Conservation (phyloP, 2,797 vertebrate genomes). For the Orientallactaga sibirica region DNA sequence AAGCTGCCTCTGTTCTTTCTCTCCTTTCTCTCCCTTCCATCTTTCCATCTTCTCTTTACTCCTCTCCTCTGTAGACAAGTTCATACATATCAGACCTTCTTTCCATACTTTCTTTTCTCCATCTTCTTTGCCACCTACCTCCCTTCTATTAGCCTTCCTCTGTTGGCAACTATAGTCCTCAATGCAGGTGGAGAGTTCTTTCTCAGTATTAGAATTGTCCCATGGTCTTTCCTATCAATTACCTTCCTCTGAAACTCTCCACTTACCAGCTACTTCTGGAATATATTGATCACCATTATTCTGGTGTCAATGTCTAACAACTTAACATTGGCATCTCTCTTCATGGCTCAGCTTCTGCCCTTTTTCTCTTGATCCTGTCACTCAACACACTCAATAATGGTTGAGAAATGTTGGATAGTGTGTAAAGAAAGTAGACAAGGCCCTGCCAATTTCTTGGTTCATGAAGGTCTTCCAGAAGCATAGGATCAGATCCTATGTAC, state of each 20-base stretch:
- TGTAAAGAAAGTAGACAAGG: background rate
- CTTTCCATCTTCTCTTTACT: background rate
- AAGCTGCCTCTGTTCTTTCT: background rate
- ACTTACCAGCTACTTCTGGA: background rate
- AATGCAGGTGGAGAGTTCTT: background rate
- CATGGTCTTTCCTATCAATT: background rate
- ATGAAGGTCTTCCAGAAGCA: background rate
- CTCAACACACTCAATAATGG: fast-evolving
- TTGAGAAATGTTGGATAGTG: background rate
- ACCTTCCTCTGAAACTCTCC: background rate
- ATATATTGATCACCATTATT: fast-evolving
- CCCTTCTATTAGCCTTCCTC: background rate
- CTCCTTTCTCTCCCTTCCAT: background rate
- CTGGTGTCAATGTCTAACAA: too few species aligned
- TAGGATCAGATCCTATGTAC: too few species aligned
- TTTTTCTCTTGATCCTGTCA: too few species aligned
- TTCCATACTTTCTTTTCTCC: background rate
- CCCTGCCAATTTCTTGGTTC: fast-evolving
- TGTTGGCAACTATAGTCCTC: background rate
- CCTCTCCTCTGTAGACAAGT: too few species aligned
- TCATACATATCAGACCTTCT: background rate
- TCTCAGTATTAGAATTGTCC: background rate
- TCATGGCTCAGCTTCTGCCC: background rate
- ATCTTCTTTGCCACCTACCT: background rate
- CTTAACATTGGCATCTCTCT: fast-evolving